Evolutionary conservation across 2,888 invertebrate genomes (phyloP).

Genomic region (Melipona beecheii): DNA sequence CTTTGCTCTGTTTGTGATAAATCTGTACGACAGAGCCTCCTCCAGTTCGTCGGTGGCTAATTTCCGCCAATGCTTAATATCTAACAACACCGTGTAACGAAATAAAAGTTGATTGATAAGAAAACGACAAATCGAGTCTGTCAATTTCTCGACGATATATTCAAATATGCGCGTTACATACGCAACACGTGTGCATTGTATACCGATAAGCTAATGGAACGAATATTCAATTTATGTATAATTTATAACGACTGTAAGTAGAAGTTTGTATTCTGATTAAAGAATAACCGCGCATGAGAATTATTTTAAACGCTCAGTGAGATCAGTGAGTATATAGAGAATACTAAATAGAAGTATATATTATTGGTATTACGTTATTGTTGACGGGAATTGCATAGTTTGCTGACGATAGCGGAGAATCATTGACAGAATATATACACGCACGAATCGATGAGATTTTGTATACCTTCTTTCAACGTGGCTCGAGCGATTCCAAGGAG

Average conservation of each 20-base stretch:
- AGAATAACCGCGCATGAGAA: background rate
- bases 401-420: background rate
- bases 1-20: constrained; percentile 88
- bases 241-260: background rate
- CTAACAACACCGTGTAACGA: constrained; percentile 63
- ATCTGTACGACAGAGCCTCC: constrained; percentile 86
- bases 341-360: background rate
- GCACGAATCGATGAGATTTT: background rate
- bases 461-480: constrained; percentile 52
- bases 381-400: background rate
- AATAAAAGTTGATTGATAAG: background rate
- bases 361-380: background rate
- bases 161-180: background rate
- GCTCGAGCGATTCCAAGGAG: constrained; percentile 17
- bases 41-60: constrained; percentile 84
- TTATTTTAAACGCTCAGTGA: background rate
- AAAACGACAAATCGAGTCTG: background rate
- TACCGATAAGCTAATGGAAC: constrained; percentile 9
- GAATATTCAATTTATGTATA: no score
- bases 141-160: background rate
- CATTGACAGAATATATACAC: background rate
- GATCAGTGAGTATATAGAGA: background rate
- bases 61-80: constrained; percentile 83
- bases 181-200: no score
- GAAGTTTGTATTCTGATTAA: background rate